Percentiles rank a stretch among this genome's conserved stretches.
Conservation (phyloP, 1,140 invertebrate species). For the Drosophila prosaltans region DNA sequence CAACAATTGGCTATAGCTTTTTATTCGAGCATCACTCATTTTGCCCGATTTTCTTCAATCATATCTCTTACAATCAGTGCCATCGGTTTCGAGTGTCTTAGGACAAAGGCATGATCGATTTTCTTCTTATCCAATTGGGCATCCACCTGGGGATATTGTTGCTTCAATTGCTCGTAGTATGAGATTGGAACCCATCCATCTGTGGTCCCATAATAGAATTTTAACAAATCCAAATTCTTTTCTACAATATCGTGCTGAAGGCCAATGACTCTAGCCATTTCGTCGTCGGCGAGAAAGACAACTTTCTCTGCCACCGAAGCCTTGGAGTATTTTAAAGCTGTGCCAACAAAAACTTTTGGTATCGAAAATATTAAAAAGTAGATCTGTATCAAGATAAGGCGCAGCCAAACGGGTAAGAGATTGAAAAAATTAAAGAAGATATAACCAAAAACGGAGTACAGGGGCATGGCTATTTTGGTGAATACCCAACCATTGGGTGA, state of each 20-base stretch:
- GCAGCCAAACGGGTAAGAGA: conserved; percentile 85
- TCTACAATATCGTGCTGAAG: conserved; percentile 85
- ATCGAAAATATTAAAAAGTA: conserved; percentile 84
- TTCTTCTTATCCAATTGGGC: conserved; percentile 87
- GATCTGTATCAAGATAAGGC: conserved; percentile 84
- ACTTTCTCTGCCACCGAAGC: conserved; percentile 84
- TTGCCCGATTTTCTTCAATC: conserved; percentile 83
- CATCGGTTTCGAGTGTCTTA: conserved; percentile 86
- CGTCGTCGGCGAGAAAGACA: conserved; percentile 86
- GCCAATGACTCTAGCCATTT: conserved; percentile 86
- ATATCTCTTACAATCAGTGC: conserved; percentile 85
- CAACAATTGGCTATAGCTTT: conserved; percentile 2
- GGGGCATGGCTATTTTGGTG: conserved; percentile 80
- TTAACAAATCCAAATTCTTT: conserved; percentile 86
- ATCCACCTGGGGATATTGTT: conserved; percentile 86
- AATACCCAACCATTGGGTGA: conserved; percentile 88
- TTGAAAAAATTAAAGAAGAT: conserved; percentile 78
- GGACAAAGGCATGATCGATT: conserved; percentile 90
- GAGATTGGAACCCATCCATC: conserved; percentile 90
- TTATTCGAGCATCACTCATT: conserved; percentile 12
- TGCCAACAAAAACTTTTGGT: conserved; percentile 81
- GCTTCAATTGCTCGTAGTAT: conserved; percentile 87
- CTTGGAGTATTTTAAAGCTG: conserved; percentile 84
- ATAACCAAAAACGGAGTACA: conserved; percentile 74
- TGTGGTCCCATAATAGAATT: conserved; percentile 89